Conservation (phyloP, 2,888 invertebrate species). For the Cactoblastis cactorum region DNA sequence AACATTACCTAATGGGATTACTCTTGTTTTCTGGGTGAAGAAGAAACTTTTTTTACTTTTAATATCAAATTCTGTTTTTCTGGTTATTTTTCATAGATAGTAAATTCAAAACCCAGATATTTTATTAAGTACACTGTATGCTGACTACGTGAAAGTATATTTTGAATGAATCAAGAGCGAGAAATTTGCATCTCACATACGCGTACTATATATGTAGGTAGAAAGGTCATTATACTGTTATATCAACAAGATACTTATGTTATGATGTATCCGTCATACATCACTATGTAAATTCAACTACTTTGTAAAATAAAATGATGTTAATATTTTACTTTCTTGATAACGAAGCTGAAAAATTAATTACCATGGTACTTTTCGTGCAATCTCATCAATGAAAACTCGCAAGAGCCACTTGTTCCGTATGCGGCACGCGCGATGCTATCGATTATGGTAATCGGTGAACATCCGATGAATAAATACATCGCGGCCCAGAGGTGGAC, state of each 20-base stretch:
- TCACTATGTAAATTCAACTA: neutral
- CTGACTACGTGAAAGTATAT: no score
- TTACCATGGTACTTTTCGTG: constrained; percentile 23
- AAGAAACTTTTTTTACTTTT: no score
- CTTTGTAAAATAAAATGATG: neutral
- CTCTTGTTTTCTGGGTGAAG: no score
- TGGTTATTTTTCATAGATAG: no score
- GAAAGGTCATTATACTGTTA: neutral
- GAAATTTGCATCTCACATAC: no score
- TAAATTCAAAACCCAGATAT: no score
- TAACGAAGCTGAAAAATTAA: constrained; percentile 2
- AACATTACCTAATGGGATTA: no score
- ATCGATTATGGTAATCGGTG: constrained; percentile 77
- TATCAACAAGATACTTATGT: neutral
- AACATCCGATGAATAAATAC: constrained; percentile 78
- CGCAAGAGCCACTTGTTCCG: constrained; percentile 53
- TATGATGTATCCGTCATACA: no score
- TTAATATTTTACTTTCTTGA: neutral
- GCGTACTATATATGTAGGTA: no score
- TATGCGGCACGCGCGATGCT: constrained; percentile 72
- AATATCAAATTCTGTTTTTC: no score
- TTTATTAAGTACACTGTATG: no score
- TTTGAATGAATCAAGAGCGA: no score
- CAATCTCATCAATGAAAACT: constrained; percentile 60
- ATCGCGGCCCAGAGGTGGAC: constrained; percentile 72